Conservation (phyloP, 2,797 vertebrate species). For the Acomys russatus region DNA sequence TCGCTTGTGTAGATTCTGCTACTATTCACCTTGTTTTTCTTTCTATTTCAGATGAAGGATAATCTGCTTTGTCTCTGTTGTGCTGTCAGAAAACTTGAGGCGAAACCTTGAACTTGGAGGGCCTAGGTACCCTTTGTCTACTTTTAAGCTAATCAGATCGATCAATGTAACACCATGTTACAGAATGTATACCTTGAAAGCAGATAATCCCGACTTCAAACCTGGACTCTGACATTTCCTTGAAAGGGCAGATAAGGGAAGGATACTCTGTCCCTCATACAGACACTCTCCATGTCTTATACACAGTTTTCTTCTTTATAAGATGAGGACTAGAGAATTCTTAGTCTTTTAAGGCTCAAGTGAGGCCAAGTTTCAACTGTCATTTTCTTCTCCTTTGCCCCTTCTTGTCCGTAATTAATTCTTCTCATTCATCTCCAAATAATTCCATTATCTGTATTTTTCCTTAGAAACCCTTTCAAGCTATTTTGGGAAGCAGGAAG, state of each 20-base stretch:
- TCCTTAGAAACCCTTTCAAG: constrained; percentile 26
- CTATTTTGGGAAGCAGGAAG: constrained; percentile 29
- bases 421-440: constrained; percentile 23
- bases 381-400: not conserved
- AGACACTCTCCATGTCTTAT: not conserved
- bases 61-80: not conserved
- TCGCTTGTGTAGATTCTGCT: constrained; percentile 7
- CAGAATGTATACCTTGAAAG: constrained; percentile 32
- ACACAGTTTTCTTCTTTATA: constrained; percentile 10
- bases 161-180: not conserved
- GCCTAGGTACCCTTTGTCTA: not conserved
- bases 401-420: not conserved
- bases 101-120: not conserved
- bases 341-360: not conserved
- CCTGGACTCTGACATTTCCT: constrained; percentile 27
- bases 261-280: not conserved
- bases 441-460: not conserved
- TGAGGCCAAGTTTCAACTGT: not conserved
- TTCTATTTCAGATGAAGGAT: constrained; percentile 2
- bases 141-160: not conserved
- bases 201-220: constrained; percentile 57
- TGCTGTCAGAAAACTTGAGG: constrained; percentile 4
- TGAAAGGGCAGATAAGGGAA: not conserved
- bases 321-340: not conserved
- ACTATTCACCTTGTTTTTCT: not conserved